These are phyloP conservation scores for Chymomyza costata DNA, from an alignment of 1,140 invertebrate genomes.

Conservation along the genomic window DNA sequence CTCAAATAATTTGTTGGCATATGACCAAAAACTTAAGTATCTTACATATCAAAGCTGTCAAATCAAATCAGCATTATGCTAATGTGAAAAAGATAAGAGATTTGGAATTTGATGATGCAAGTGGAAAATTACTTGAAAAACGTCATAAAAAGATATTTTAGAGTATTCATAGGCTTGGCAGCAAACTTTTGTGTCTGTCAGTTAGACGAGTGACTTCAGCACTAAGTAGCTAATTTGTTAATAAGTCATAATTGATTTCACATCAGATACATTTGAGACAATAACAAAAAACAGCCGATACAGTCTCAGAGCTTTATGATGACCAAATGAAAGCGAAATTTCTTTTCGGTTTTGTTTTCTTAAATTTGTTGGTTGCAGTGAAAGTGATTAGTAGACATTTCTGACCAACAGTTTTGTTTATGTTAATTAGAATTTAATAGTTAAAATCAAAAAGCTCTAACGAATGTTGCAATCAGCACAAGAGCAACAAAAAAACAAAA, in stretches of 20 bases:
- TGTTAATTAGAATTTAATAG: slow-evolving; percentile 67
- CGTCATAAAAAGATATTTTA: slow-evolving; percentile 25
- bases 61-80: slow-evolving; percentile 61
- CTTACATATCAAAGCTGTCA: slow-evolving; percentile 46
- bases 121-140: not conserved
- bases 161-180: slow-evolving; percentile 1
- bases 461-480: too few relatives aligned
- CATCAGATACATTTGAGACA: slow-evolving; percentile 37
- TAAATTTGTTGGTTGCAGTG: slow-evolving; percentile 44
- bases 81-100: slow-evolving; percentile 41
- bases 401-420: slow-evolving; percentile 42
- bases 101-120: slow-evolving; percentile 30
- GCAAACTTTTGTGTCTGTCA: slow-evolving; percentile 51
- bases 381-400: slow-evolving; percentile 61
- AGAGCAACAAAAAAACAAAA: slow-evolving; percentile 22
- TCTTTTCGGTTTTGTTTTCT: slow-evolving; percentile 40
- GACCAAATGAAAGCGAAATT: slow-evolving; percentile 57
- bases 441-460: slow-evolving; percentile 14
- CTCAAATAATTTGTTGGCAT: too few relatives aligned
- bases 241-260: slow-evolving; percentile 71
- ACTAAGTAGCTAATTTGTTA: slow-evolving; percentile 57
- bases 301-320: slow-evolving; percentile 31
- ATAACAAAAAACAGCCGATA: too few relatives aligned
- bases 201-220: slow-evolving; percentile 44
- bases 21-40: too few relatives aligned